Evolutionary conservation across 2,888 invertebrate genomes (phyloP), one percentile per base, ranked within the genome.

Genomic region (Marasmarcha lunaedactyla): DNA sequence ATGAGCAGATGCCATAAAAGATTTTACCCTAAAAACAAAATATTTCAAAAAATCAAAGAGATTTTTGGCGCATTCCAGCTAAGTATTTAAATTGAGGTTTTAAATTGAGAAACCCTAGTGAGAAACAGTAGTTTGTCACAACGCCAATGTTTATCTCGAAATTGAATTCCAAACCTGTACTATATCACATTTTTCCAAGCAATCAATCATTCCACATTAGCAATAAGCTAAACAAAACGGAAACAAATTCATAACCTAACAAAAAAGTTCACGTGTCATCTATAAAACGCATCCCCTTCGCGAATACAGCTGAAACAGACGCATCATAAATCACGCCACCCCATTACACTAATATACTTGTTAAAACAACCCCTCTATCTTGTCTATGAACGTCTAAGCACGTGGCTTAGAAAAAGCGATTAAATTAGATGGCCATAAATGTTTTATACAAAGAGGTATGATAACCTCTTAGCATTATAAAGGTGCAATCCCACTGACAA

Each of bases 351-450:
- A 81, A 81, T 81, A 78, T 71, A 77, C 66, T 76, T 79, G 81
- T 83, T 79, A 76, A 73, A 79, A 79, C 78, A 79, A 76, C 81
- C 81, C n/a, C 81, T 71, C 68, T 81, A 71, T 79, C 83, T 81
- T 68, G 72, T 77, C 74, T 51, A 56, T 58, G 51, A 54, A 57
- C 64, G 71, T 63, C 68, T 56, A 56, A 56, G 59, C 68, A 66
- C 69, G 68, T 67, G 68, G 51, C 69, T 40, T 15, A 35, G 43
- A 74, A 74, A 74, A 56, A 44, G 46, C 49, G 55, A 68, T 60
- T 63, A 67, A 71, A 71, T 73, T 76, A 68, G 63, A 66, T 61
- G 64, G 61, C 50, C 54, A 66, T 63, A 59, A 49, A 63, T 46
- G 48, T 52, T 50, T 51, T 53, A 54, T 47, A 57, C 20, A 54